phyloP scores from a whole-genome alignment of 2,797 vertebrate genomes.

The Mallotus villosus region DNA sequence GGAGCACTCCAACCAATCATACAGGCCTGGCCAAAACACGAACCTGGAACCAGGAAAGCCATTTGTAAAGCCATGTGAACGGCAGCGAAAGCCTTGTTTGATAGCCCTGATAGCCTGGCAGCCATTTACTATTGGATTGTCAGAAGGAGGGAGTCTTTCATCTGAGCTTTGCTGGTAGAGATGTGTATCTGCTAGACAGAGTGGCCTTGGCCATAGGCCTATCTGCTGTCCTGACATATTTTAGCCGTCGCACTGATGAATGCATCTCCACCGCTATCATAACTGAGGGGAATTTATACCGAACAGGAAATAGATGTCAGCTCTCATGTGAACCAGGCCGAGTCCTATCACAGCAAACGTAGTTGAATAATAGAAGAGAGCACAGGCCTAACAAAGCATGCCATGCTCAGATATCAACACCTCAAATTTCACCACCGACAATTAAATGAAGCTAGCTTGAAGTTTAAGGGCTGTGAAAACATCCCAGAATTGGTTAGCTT shows the following conservation, averaged over 20 bases:
- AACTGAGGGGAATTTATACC: neutral
- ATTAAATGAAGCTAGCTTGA: too few relatives aligned
- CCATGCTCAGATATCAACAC: too few relatives aligned
- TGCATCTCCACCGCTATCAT: neutral
- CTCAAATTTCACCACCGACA: too few relatives aligned
- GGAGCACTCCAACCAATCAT: neutral
- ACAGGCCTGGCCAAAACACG: neutral
- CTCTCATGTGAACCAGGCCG: too few relatives aligned
- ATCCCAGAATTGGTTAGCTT: too few relatives aligned
- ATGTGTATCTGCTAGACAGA: conserved; percentile 2
- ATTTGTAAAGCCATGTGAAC: conserved; percentile 13
- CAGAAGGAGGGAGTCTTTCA: conserved; percentile 18
- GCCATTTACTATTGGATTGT: conserved; percentile 21
- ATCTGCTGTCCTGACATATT: conserved; percentile 9
- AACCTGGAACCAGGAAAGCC: neutral
- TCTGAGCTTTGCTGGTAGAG: neutral
- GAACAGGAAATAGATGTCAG: neutral
- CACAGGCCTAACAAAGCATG: too few relatives aligned
- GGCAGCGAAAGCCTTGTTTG: conserved; percentile 15
- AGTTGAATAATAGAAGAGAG: too few relatives aligned
- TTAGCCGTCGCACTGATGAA: neutral
- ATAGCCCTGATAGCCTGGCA: conserved; percentile 10
- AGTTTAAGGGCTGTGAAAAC: too few relatives aligned
- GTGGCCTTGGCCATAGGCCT: conserved; percentile 3
- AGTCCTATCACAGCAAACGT: too few relatives aligned